Base-by-base conservation (phyloP, 2,113 vertebrate genomes). In the Malurus elegans region DNA sequence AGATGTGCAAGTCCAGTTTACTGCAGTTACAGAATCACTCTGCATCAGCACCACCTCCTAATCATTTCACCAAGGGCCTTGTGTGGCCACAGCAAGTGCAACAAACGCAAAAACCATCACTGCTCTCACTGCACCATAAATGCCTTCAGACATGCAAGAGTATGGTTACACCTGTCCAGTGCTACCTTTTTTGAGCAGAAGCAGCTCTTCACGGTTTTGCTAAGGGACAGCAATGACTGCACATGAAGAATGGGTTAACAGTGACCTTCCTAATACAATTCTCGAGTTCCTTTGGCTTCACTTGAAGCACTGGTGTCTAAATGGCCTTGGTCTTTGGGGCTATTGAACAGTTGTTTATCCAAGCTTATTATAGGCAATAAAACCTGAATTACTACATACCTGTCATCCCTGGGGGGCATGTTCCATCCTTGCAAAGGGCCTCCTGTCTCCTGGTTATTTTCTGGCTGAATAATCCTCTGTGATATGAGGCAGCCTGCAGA, bases 311-410 rank as follows among this genome's bases (percentile, higher is more conserved):
- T 29, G 36, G 89, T 85, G 79, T 92, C 89, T 91, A 95, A 92
- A 92, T 21, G 65, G 69, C 89, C 89, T 86, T 83, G 67, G 79
- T 74, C 72, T 86, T 67, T 84, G 19, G 44, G 38, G 61, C 84
- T 79, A 89, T 84, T 91, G 95, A 94, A 89, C 86, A 85, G 62
- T 88, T 97, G 94, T 95, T 95, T 97, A 88, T 94, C 79, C 79
- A 95, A 87, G 86, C 69, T 90, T 91, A 88, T 87, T 95, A 95
- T 79, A 93, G 92, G 89, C 94, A 97, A 95, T 95, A 97, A 96
- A 95, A 96, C 96, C 96, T 93, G 95, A 96, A 95, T 88, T 93
- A 90, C 94, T 90, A 86, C 96, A 95, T 96, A 95, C 79, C 80
- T 95, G 80, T 92, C 83, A 87, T 81, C 91, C 86, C 69, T 69